A percentile compares a stretch with the other conserved stretches of the same genome.
phyloP scores from a whole-genome alignment of 2,797 vertebrate genomes.

The Alfaro cultratus region DNA sequence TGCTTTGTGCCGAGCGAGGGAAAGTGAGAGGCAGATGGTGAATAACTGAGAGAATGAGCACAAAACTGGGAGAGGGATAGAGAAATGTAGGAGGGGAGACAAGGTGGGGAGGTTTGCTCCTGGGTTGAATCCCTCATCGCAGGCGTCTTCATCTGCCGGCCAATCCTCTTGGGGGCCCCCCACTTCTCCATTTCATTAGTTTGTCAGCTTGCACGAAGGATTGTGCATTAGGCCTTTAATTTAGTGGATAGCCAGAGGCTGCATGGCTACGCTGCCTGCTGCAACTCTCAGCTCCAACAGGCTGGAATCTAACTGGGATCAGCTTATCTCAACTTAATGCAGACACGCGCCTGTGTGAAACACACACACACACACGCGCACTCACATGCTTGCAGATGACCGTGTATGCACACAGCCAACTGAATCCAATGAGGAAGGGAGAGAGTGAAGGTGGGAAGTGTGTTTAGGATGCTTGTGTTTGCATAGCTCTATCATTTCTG shows the following conservation, averaged over 20 bases:
- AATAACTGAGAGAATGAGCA: constrained; percentile 46
- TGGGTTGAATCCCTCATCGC: constrained; percentile 79
- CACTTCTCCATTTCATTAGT: constrained; percentile 91
- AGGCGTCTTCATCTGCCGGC: constrained; percentile 83
- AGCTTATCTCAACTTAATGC: constrained; percentile 82
- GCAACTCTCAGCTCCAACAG: constrained; percentile 78
- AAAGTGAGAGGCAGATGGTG: constrained; percentile 38
- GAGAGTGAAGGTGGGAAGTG: constrained; percentile 26
- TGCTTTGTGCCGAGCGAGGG: constrained; percentile 42
- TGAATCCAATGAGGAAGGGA: constrained; percentile 15
- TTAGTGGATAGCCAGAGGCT: constrained; percentile 91
- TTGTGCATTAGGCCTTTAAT: constrained; percentile 94
- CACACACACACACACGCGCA: constrained; percentile 31
- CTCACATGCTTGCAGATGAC: neutral
- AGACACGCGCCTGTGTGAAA: constrained; percentile 45
- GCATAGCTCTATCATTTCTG: neutral
- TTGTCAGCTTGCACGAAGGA: constrained; percentile 87
- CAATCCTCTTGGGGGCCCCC: constrained; percentile 81
- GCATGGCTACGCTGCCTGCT: constrained; percentile 78
- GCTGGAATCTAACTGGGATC: constrained; percentile 86
- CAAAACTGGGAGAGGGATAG: constrained; percentile 34
- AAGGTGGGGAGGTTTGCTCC: constrained; percentile 66
- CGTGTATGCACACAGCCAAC: neutral
- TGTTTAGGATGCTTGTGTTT: constrained; percentile 34
- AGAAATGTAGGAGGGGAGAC: constrained; percentile 54